A percentile compares a stretch with the other conserved stretches of the same genome.
Conservation (phyloP, 2,113 vertebrate genomes). For the Halcyon malimbica region DNA sequence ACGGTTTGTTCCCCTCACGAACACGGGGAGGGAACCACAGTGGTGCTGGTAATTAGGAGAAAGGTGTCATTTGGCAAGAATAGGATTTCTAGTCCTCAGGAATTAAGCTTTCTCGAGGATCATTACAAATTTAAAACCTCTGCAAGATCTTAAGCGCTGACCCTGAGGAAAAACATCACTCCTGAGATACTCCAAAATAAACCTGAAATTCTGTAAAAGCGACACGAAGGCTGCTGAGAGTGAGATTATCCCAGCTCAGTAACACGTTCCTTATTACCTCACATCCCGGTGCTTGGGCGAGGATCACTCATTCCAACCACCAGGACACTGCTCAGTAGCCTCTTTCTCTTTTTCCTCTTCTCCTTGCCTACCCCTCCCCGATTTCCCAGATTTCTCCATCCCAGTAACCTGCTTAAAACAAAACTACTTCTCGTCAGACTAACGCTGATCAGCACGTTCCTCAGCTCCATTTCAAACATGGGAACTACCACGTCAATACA, state of each 20-base stretch:
- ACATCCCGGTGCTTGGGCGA: neutral
- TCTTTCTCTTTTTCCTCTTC: neutral
- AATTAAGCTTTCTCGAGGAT: neutral
- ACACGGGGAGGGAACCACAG: neutral
- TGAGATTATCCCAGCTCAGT: neutral
- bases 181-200: slow-evolving; percentile 16
- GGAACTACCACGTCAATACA: neutral
- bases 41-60: neutral
- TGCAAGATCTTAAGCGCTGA: neutral
- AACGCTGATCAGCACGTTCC: accelerated
- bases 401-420: neutral
- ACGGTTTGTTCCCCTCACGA: neutral
- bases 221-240: neutral
- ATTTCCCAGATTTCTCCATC: neutral
- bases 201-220: neutral
- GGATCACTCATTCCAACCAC: neutral
- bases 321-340: neutral
- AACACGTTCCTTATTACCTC: neutral
- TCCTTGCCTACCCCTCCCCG: neutral
- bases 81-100: neutral
- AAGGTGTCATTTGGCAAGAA: neutral
- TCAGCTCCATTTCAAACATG: neutral
- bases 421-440: neutral
- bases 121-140: accelerated
- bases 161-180: neutral